A percentile compares a stretch with the other conserved stretches of the same genome.
Conservation (phyloP, 2,113 vertebrate genomes). For the Pipa parva region DNA sequence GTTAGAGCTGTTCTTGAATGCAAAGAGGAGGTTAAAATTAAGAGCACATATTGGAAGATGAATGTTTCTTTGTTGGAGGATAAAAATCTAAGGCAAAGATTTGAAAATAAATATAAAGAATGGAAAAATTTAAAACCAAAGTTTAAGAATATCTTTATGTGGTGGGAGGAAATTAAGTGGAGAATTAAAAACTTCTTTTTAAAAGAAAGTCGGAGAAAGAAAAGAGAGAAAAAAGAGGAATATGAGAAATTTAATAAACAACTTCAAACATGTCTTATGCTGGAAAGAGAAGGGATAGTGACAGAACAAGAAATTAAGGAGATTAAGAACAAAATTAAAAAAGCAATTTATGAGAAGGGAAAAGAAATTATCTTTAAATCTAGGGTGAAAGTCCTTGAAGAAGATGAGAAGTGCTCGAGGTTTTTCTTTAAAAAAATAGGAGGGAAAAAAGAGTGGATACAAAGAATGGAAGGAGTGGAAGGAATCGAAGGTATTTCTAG, state of each 20-base stretch:
- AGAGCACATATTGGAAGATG: neutral
- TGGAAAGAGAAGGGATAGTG: neutral
- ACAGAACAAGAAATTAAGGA: neutral
- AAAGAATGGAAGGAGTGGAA: neutral
- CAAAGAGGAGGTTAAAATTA: too few relatives aligned
- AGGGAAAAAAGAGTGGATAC: neutral
- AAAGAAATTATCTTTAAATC: neutral
- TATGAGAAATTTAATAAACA: neutral
- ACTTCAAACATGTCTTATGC: neutral
- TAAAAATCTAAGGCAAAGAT: neutral
- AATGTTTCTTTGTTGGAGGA: neutral
- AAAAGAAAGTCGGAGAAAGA: neutral
- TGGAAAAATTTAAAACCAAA: neutral
- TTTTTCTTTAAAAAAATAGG: neutral
- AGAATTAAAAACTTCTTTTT: neutral
- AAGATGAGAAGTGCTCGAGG: neutral
- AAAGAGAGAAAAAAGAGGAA: neutral
- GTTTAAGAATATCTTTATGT: neutral
- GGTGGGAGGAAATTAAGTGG: neutral
- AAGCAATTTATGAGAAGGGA: neutral
- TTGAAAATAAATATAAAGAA: neutral
- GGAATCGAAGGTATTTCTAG: neutral
- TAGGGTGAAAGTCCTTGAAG: neutral
- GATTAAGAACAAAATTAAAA: neutral
- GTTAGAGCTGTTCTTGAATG: too few relatives aligned